These are phyloP conservation scores for Taeniopygia guttata DNA, from an alignment of 2,797 vertebrate genomes.

Conservation along the genomic window DNA sequence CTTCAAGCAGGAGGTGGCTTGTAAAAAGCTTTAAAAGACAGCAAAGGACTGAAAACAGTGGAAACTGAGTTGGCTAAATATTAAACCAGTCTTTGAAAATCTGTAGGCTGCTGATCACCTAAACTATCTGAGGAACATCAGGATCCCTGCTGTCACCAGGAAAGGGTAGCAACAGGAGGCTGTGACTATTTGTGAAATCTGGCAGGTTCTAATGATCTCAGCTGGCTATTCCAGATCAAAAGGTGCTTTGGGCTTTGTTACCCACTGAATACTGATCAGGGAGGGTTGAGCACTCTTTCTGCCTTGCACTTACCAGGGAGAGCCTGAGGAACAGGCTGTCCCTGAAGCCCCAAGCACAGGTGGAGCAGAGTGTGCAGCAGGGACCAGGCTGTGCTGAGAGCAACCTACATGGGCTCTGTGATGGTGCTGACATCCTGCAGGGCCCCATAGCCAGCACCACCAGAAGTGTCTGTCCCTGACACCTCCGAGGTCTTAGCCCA, in stretches of 20 bases:
- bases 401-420: fast-evolving
- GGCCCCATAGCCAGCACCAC: fast-evolving
- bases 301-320: not conserved
- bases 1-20: not conserved
- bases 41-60: not conserved
- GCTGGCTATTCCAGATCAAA: not conserved
- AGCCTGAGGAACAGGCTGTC: not conserved
- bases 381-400: not conserved
- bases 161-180: not conserved
- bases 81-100: not conserved
- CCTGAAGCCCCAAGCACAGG: fast-evolving
- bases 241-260: not conserved
- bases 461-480: not conserved
- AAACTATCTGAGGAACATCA: not conserved
- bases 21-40: not conserved
- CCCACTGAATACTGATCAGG: not conserved
- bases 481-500: not conserved
- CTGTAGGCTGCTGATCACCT: not conserved
- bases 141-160: not conserved
- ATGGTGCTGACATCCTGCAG: fast-evolving
- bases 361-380: not conserved
- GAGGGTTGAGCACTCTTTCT: not conserved
- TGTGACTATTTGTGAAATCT: not conserved
- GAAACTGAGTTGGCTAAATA: slow-evolving; percentile 27
- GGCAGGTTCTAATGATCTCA: not conserved